Evolutionary conservation across 2,113 vertebrate species (phyloP).

Genomic region (Pyrgilauda ruficollis): DNA sequence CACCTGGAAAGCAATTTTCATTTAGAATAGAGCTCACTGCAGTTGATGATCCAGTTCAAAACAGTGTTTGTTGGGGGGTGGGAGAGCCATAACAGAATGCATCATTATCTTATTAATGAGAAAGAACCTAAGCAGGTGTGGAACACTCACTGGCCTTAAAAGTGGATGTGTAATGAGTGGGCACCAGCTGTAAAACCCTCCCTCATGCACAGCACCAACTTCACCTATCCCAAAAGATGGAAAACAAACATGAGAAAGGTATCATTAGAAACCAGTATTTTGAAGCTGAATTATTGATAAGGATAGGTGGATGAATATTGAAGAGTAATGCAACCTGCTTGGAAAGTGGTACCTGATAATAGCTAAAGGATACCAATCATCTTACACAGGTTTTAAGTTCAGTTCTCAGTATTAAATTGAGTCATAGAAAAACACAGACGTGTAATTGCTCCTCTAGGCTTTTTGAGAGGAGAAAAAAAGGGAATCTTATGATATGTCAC

Average conservation of each 20-base stretch:
- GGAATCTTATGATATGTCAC: not conserved
- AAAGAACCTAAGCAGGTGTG: not conserved
- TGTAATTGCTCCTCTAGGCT: not conserved
- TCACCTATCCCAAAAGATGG: not conserved
- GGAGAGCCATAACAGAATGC: not conserved
- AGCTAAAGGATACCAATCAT: not conserved
- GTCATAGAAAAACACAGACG: not conserved
- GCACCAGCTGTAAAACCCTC: not conserved
- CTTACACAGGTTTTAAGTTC: not conserved
- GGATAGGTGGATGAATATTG: not conserved
- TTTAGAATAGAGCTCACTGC: not conserved
- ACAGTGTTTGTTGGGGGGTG: not conserved
- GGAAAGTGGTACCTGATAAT: not conserved
- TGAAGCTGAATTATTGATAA: not conserved
- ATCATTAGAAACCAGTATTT: not conserved
- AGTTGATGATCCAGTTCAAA: constrained; percentile 19
- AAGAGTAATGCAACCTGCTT: not conserved
- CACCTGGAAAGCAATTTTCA: constrained; percentile 12
- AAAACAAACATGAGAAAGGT: not conserved
- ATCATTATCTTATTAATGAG: constrained; percentile 6
- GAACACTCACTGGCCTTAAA: not conserved
- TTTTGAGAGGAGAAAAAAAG: not conserved
- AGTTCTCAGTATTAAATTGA: not conserved
- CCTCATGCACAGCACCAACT: not conserved
- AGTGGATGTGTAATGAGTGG: not conserved